Evolutionary conservation across 2,797 vertebrate species (phyloP), one percentile per base, ranked within the genome.

Genomic region (Gambusia yucatana): DNA sequence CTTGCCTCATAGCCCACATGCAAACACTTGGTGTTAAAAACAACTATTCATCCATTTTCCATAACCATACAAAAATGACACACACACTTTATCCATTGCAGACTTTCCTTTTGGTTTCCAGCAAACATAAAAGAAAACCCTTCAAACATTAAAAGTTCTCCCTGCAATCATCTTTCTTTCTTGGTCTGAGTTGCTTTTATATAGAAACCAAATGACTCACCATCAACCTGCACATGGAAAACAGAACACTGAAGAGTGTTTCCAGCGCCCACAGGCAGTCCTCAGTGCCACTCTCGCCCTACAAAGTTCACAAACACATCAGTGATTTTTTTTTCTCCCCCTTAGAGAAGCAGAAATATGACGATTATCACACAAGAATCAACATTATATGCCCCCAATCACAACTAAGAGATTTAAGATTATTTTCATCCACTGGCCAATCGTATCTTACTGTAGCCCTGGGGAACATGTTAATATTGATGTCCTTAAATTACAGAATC

Each of bases 181-280:
- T 75, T 67, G 16, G 30, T 73, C 80, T 41, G 70, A 39, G 63
- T 48, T 81, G 63, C 81, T 74, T 73, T 76, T 75, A 88, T 70
- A 77, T 73, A 88, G 9, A 80, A 55, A 84, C 67, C 55, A 41
- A 75, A 84, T 94, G 78, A 93, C 97, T 97, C 96, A 99, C 98
- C 98, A 99, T 99, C 82, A 99, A 96, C 89, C 97, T 96, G 96
- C 98, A 99, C 96, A 99, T 98, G 91, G 97, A 97, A 92, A 98
- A 96, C 39, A 99, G 94, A 85, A 99, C 97, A 70, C 97, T 97
- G 82, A 98, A 99, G 92, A 99, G 95, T 69, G 98, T 99, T 95
- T 99, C 97, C 92, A 99, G 94, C 79, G 98, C 97, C 94, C 93
- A 95, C 88, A 97, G 84, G 86, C 98, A 99, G 93, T 99, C 98